Evolutionary conservation across 2,797 vertebrate genomes (phyloP).

Genomic region (Zalophus californianus): DNA sequence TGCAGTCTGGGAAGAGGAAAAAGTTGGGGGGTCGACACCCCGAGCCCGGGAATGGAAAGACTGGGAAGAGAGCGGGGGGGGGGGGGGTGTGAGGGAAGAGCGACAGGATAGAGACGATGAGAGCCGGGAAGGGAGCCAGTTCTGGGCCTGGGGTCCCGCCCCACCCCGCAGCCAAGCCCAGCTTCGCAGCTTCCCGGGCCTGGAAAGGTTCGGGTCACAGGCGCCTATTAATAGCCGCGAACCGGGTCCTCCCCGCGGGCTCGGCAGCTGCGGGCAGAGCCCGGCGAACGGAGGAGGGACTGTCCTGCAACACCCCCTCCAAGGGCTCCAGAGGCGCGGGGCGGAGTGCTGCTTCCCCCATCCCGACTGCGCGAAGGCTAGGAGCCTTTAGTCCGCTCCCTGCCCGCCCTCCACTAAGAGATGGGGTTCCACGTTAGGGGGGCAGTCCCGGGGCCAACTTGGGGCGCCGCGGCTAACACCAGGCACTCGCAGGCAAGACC

Average conservation of each 20-base stretch:
- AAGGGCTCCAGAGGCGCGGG: not conserved
- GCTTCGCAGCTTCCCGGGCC: not conserved
- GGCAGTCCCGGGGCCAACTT: not conserved
- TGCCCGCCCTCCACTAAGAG: not conserved
- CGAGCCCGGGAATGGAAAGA: not conserved
- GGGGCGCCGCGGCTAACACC: not conserved
- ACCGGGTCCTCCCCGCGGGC: not conserved
- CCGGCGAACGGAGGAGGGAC: rapidly evolving
- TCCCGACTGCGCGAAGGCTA: not conserved
- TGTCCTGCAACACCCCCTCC: not conserved
- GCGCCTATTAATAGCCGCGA: not conserved
- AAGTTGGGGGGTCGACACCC: slow-evolving; percentile 65
- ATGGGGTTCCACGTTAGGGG: not conserved
- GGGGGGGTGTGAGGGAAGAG: too few species aligned
- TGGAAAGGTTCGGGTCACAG: not conserved
- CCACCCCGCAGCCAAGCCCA: not conserved
- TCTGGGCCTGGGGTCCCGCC: not conserved
- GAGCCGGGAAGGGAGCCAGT: not conserved
- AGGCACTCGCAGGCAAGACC: not conserved
- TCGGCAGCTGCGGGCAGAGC: not conserved
- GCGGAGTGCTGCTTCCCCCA: not conserved
- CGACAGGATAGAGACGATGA: rapidly evolving
- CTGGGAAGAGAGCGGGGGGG: not conserved
- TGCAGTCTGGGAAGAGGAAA: slow-evolving; percentile 48
- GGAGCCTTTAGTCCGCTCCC: not conserved